Evolutionary conservation across 2,797 vertebrate genomes (phyloP).

Genomic region (Notamacropus eugenii): DNA sequence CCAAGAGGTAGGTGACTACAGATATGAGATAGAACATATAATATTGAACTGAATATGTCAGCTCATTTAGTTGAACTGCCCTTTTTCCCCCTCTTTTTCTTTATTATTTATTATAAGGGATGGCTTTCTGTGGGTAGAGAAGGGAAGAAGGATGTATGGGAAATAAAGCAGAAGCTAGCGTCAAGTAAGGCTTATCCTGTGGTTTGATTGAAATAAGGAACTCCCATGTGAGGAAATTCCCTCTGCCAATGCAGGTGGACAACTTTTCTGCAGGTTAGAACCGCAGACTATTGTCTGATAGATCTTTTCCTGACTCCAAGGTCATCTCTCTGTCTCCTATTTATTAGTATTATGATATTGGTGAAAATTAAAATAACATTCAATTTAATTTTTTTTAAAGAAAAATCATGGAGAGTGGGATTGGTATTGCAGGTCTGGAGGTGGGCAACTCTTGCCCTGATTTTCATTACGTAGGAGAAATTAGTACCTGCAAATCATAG

Average conservation of each 20-base stretch:
- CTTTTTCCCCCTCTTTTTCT: neutral
- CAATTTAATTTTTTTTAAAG: neutral
- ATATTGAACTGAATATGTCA: neutral
- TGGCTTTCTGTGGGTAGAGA: neutral
- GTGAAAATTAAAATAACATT: neutral
- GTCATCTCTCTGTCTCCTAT: neutral
- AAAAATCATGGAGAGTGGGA: neutral
- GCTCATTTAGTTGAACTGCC: neutral
- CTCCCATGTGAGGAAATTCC: neutral
- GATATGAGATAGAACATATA: neutral
- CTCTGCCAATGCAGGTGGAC: neutral
- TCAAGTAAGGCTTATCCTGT: neutral
- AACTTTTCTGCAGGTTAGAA: neutral
- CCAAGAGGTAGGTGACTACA: neutral
- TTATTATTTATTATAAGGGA: neutral
- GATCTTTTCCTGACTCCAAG: neutral
- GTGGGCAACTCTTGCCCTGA: neutral
- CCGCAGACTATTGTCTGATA: neutral
- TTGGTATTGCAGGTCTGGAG: neutral
- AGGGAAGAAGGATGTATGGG: neutral
- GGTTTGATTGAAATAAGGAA: neutral
- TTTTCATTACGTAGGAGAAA: neutral
- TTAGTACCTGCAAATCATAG: neutral
- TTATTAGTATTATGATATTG: neutral
- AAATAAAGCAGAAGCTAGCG: neutral